These are phyloP conservation scores for Drosophila insularis DNA, from an alignment of 1,140 invertebrate species.

Conservation along the genomic window DNA sequence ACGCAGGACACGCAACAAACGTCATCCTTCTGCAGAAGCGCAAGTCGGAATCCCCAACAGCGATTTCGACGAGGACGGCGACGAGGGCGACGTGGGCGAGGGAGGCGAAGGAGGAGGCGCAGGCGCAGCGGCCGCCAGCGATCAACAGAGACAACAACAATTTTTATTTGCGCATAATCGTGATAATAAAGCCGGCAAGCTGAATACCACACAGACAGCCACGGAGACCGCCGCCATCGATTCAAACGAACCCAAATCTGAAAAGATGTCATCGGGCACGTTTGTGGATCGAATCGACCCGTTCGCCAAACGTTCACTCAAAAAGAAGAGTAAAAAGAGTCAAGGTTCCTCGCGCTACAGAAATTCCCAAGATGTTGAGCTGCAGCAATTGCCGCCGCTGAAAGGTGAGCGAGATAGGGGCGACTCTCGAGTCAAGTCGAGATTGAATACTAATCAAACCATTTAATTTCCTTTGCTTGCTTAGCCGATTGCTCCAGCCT, in stretches of 20 bases:
- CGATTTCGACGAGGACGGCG: slow-evolving; percentile 75
- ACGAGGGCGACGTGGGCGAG: slow-evolving; percentile 67
- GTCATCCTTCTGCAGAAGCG: slow-evolving; percentile 25
- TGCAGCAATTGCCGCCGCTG: slow-evolving; percentile 92
- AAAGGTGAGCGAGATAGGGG: slow-evolving; percentile 87
- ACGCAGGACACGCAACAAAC: slow-evolving; percentile 73
- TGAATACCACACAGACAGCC: slow-evolving; percentile 80
- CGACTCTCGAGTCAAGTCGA: neutral
- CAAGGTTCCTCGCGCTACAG: slow-evolving; percentile 95
- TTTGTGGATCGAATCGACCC: slow-evolving; percentile 98
- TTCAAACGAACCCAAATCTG: slow-evolving; percentile 80
- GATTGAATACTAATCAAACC: neutral
- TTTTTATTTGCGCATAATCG: slow-evolving; percentile 71
- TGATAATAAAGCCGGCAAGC: slow-evolving; percentile 70
- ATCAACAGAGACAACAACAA: slow-evolving; percentile 19
- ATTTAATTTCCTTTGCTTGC: neutral
- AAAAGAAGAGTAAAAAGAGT: slow-evolving; percentile 96
- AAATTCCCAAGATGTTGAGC: slow-evolving; percentile 94
- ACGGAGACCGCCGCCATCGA: slow-evolving; percentile 75
- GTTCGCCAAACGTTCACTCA: slow-evolving; percentile 94
- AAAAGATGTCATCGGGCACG: slow-evolving; percentile 90
- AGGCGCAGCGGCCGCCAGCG: slow-evolving; percentile 30
- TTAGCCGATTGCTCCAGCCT: slow-evolving; percentile 86
- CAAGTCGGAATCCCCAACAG: slow-evolving; percentile 70
- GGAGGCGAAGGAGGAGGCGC: slow-evolving; percentile 48